Percentiles rank a stretch among this genome's conserved stretches.
Conservation (phyloP, 2,113 vertebrate species). For the Lepus americanus region DNA sequence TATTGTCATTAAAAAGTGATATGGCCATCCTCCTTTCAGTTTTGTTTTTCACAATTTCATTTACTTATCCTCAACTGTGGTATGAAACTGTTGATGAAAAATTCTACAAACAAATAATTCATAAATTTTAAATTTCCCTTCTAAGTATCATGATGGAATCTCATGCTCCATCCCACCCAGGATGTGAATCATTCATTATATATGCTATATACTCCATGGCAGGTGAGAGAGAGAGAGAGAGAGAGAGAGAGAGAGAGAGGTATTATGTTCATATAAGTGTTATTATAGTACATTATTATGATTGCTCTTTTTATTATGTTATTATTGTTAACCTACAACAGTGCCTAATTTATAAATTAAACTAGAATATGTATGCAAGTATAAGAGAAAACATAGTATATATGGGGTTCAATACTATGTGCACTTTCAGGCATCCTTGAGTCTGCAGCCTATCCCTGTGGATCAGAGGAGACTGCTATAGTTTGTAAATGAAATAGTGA, state of each 20-base stretch:
- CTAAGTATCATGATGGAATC: neutral
- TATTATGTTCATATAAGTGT: neutral
- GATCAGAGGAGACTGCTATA: neutral
- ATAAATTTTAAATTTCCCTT: neutral
- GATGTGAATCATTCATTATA: neutral
- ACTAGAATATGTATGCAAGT: neutral
- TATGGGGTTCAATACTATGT: neutral
- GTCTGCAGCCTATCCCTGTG: neutral
- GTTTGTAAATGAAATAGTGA: slow-evolving; percentile 30
- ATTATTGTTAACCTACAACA: neutral
- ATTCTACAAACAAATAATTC: neutral
- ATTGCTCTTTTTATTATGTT: neutral
- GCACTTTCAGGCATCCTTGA: neutral
- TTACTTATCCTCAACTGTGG: neutral
- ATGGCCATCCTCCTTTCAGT: neutral
- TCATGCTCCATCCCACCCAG: neutral
- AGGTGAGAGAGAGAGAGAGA: neutral
- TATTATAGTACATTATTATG: neutral
- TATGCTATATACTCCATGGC: neutral
- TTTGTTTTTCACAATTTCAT: neutral
- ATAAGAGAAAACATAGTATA: neutral
- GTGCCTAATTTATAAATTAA: no score
- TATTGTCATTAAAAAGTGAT: slow-evolving; percentile 11
- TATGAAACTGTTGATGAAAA: neutral
- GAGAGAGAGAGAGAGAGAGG: neutral